phyloP scores from a whole-genome alignment of 2,797 vertebrate species.

The Eulemur albifrons region DNA sequence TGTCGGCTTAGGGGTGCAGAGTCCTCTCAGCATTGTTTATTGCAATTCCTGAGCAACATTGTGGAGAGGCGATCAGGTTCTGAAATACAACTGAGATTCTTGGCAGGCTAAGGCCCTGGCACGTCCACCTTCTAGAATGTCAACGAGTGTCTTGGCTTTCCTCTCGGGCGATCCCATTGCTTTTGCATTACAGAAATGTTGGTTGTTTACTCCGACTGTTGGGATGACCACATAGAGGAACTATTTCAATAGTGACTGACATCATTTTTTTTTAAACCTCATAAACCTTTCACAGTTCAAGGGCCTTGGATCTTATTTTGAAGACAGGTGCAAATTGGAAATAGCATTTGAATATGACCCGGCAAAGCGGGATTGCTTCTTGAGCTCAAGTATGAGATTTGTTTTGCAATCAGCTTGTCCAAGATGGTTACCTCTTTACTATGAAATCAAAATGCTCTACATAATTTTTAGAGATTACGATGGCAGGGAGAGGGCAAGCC shows the following conservation, averaged over 20 bases:
- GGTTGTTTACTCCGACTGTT: slow-evolving; percentile 76
- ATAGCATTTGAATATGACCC: slow-evolving; percentile 51
- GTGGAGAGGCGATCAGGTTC: slow-evolving; percentile 52
- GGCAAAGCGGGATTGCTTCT: neutral
- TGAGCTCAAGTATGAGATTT: neutral
- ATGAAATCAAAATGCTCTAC: neutral
- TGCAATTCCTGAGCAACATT: neutral
- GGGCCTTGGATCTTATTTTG: slow-evolving; percentile 55
- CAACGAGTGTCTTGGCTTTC: slow-evolving; percentile 74
- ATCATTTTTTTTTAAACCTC: slow-evolving; percentile 65
- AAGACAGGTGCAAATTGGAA: slow-evolving; percentile 65
- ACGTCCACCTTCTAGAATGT: slow-evolving; percentile 57
- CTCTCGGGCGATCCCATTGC: slow-evolving; percentile 77
- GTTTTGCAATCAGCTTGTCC: neutral
- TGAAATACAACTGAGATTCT: slow-evolving; percentile 56
- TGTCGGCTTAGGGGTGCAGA: neutral
- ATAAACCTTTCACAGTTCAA: slow-evolving; percentile 59
- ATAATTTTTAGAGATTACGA: neutral
- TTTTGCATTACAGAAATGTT: slow-evolving; percentile 70
- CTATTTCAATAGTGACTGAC: slow-evolving; percentile 71
- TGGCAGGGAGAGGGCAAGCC: neutral
- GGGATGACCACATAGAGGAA: slow-evolving; percentile 67
- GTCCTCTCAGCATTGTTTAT: neutral
- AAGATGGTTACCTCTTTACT: slow-evolving; percentile 46
- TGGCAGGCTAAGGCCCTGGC: slow-evolving; percentile 74